phyloP scores from a whole-genome alignment of 2,888 invertebrate species.

The Griposia aprilina region DNA sequence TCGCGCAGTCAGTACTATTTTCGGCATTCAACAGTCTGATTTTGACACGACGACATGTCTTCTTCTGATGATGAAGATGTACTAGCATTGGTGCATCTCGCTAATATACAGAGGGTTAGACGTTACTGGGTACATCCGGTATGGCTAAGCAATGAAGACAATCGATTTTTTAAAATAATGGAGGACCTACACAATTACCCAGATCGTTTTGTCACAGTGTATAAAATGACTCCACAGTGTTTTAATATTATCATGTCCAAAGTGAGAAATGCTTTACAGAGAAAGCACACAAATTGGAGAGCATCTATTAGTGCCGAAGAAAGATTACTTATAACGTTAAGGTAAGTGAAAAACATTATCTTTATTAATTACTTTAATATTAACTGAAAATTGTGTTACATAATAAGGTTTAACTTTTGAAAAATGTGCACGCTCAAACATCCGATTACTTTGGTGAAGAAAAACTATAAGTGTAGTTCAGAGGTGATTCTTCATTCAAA shows the following conservation, averaged over 20 bases:
- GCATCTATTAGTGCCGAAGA: not conserved
- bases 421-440: slow-evolving; percentile 1
- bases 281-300: not conserved
- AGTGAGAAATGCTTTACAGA: slow-evolving; percentile 12
- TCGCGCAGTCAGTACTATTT: too few relatives aligned
- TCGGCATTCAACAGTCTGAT: too few relatives aligned
- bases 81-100: not conserved
- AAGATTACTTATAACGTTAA: slow-evolving; percentile 17
- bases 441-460: slow-evolving; percentile 1
- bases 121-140: slow-evolving; percentile 25
- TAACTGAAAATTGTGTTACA: slow-evolving; percentile 3
- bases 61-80: slow-evolving; percentile 12
- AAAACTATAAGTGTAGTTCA: not conserved
- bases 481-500: too few relatives aligned
- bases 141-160: slow-evolving; percentile 5
- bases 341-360: slow-evolving; percentile 6
- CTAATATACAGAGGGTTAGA: slow-evolving; percentile 18
- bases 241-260: slow-evolving; percentile 13
- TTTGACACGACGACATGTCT: not conserved
- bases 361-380: slow-evolving; percentile 4
- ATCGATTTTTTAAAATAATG: slow-evolving; percentile 14
- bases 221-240: slow-evolving; percentile 12
- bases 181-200: slow-evolving; percentile 10
- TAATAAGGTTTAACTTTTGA: slow-evolving; percentile 6
- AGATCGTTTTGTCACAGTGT: slow-evolving; percentile 11